Percentiles rank a stretch among this genome's conserved stretches.
These are phyloP conservation scores for Nasua narica DNA, from an alignment of 2,797 vertebrate genomes.

Conservation along the genomic window DNA sequence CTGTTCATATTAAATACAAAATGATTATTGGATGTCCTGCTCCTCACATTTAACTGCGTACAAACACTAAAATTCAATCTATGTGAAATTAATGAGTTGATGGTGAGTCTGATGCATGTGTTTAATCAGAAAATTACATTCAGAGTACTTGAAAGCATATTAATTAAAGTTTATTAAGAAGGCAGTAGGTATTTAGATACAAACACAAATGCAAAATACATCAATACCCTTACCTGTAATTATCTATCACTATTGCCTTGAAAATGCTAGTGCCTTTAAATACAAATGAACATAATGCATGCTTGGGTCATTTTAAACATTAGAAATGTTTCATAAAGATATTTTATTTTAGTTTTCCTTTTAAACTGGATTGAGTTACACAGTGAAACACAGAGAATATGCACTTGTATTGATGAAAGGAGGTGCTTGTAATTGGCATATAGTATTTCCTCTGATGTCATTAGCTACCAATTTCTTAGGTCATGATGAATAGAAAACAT, in stretches of 20 bases:
- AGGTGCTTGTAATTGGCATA: background rate
- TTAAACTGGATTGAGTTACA: slow-evolving; percentile 37
- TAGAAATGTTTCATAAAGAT: background rate
- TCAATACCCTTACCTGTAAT: slow-evolving; percentile 43
- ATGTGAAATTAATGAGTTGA: slow-evolving; percentile 80
- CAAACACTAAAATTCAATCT: slow-evolving; percentile 80
- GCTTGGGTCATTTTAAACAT: background rate
- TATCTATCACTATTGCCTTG: background rate
- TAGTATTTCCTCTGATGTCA: slow-evolving; percentile 52
- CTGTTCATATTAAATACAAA: slow-evolving; percentile 70
- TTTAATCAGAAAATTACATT: slow-evolving; percentile 78
- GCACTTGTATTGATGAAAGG: background rate
- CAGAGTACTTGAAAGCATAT: slow-evolving; percentile 49
- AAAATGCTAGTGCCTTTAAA: slow-evolving; percentile 11
- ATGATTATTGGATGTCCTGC: slow-evolving; percentile 74
- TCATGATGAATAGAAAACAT: slow-evolving; percentile 67
- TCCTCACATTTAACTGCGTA: slow-evolving; percentile 62
- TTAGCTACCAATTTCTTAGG: slow-evolving; percentile 73
- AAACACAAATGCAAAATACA: slow-evolving; percentile 59
- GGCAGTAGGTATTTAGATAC: slow-evolving; percentile 65
- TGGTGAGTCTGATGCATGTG: slow-evolving; percentile 62
- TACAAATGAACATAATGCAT: slow-evolving; percentile 11
- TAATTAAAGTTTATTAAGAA: slow-evolving; percentile 73
- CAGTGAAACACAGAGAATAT: background rate
- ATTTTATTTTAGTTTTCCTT: slow-evolving; percentile 42